These are phyloP conservation scores for Artibeus lituratus DNA, from an alignment of 2,797 vertebrate species.

Conservation along the genomic window DNA sequence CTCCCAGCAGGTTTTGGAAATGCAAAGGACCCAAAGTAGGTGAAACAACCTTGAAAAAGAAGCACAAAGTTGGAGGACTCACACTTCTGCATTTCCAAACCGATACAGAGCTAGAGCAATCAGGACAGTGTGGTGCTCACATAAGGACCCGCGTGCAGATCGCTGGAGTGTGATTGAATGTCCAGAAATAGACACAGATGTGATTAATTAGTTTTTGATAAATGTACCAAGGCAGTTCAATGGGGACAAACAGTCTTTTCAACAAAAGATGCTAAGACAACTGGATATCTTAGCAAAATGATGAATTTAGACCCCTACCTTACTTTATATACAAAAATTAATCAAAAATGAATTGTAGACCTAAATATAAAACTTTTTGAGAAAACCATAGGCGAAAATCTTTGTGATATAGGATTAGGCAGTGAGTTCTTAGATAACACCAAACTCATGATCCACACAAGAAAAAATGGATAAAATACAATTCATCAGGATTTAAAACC, in stretches of 20 bases:
- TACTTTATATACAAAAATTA: neutral
- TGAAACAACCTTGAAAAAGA: neutral
- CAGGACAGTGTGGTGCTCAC: neutral
- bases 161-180: neutral
- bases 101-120: neutral
- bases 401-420: neutral
- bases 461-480: neutral
- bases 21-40: neutral
- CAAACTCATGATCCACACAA: neutral
- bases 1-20: neutral
- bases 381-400: neutral
- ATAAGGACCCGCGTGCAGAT: neutral
- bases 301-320: neutral
- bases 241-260: neutral
- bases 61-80: neutral
- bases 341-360: neutral
- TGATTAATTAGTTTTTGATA: neutral
- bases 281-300: neutral
- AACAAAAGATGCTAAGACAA: neutral
- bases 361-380: neutral
- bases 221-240: neutral
- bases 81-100: neutral
- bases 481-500: neutral
- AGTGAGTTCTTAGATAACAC: neutral
- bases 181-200: neutral